Conservation (phyloP, 2,888 invertebrate genomes). For the Volucella bombylans region DNA sequence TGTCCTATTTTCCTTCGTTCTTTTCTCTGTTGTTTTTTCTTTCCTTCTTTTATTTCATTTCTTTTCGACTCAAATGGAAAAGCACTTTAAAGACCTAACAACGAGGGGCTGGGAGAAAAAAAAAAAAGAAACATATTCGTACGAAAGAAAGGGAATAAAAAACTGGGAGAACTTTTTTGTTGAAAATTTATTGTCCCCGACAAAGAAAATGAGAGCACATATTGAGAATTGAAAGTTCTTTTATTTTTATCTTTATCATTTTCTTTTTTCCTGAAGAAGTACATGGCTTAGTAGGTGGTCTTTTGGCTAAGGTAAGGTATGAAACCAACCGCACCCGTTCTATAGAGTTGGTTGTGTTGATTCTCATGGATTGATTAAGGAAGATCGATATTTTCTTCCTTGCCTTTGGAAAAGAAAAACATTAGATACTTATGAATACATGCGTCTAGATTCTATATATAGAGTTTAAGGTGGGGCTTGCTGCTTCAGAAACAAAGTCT, state of each 20-base stretch:
- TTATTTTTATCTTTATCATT: conserved; percentile 13
- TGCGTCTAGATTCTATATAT: not conserved
- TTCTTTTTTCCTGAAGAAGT: not conserved
- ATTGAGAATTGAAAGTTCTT: conserved; percentile 67
- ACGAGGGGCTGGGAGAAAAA: conserved; percentile 3
- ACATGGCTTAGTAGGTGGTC: conserved; percentile 11
- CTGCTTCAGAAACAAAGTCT: not conserved
- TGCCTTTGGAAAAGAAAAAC: not conserved
- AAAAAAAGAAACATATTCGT: not conserved
- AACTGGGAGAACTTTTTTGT: conserved; percentile 48
- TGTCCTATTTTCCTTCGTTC: conserved; percentile 56
- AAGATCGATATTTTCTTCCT: not conserved
- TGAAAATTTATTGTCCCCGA: conserved; percentile 67
- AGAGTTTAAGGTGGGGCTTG: not conserved
- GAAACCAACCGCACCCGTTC: not conserved
- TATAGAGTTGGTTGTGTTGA: conserved; percentile 29
- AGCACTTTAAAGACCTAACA: conserved; percentile 45
- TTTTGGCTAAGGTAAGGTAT: conserved; percentile 23
- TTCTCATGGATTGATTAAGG: conserved; percentile 38
- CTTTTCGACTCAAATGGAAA: conserved; percentile 44
- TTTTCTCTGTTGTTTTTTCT: conserved; percentile 27
- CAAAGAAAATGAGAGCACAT: conserved; percentile 66
- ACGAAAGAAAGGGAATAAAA: not conserved
- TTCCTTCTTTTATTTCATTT: conserved; percentile 24
- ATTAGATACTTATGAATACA: conserved; percentile 19